phyloP scores from a whole-genome alignment of 2,888 invertebrate species.

The Drosophila dives region DNA sequence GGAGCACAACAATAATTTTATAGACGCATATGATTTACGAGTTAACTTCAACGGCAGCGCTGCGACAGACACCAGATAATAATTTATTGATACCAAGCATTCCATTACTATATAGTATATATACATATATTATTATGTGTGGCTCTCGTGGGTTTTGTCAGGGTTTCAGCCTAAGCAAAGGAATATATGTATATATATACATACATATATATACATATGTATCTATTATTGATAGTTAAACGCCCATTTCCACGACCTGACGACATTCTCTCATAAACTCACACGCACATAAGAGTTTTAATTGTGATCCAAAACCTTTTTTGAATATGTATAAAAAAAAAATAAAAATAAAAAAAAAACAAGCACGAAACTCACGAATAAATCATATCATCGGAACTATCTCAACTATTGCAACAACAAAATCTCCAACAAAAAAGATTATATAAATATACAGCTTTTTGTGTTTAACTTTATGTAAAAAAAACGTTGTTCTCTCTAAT shows the following conservation, averaged over 20 bases:
- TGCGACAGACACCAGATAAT: conserved; percentile 71
- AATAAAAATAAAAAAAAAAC: not conserved
- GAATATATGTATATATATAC: not conserved
- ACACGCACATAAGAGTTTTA: conserved; percentile 15
- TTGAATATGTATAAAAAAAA: not conserved
- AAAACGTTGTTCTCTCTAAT: not conserved
- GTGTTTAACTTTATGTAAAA: not conserved
- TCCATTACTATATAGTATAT: conserved; percentile 32
- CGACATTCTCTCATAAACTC: conserved; percentile 20
- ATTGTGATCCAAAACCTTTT: conserved; percentile 8
- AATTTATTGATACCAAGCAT: conserved; percentile 74
- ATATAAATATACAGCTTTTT: not conserved
- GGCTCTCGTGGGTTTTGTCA: conserved; percentile 23
- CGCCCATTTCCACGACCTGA: conserved; percentile 5
- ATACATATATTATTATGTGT: conserved; percentile 8
- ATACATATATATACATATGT: not conserved
- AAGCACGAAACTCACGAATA: not conserved
- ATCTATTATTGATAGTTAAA: not conserved
- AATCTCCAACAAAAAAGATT: not conserved
- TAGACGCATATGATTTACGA: conserved; percentile 71
- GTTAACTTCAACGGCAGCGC: conserved; percentile 25
- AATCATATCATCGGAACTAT: not conserved
- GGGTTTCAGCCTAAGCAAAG: conserved; percentile 2
- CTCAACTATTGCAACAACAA: not conserved
- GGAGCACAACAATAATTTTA: conserved; percentile 32